These are phyloP conservation scores for Orthosia incerta DNA, from an alignment of 2,888 invertebrate genomes.

Conservation along the genomic window DNA sequence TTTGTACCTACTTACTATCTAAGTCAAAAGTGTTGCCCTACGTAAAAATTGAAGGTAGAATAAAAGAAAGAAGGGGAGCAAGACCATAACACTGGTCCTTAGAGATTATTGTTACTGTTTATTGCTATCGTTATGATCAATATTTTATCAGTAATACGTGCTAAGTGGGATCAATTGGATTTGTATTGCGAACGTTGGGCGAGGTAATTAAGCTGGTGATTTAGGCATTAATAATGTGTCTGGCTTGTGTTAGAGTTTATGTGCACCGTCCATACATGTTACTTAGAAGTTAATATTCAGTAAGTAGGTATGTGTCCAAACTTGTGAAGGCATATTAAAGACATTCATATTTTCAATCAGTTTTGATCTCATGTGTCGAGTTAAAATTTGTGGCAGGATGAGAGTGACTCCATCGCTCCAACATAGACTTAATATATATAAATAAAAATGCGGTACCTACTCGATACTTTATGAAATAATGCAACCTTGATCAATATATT, in stretches of 20 bases:
- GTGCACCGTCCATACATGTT: not conserved
- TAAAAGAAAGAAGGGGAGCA: slow-evolving; percentile 12
- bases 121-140: slow-evolving; percentile 51
- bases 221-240: slow-evolving; percentile 14
- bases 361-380: too few relatives aligned
- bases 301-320: not conserved
- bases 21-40: slow-evolving; percentile 16
- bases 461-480: not conserved
- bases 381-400: too few relatives aligned
- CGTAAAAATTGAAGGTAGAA: slow-evolving; percentile 24
- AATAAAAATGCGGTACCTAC: too few relatives aligned
- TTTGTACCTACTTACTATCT: slow-evolving; percentile 18
- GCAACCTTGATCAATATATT: too few relatives aligned
- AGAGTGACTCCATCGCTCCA: too few relatives aligned
- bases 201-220: slow-evolving; percentile 37
- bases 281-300: not conserved
- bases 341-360: not conserved
- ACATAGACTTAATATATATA: too few relatives aligned
- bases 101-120: slow-evolving; percentile 64
- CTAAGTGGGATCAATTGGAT: slow-evolving; percentile 50
- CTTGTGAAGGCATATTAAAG: not conserved
- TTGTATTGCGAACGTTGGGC: slow-evolving; percentile 36
- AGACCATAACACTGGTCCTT: slow-evolving; percentile 44
- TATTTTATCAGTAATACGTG: slow-evolving; percentile 64
- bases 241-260: not conserved